phyloP scores from a whole-genome alignment of 2,888 invertebrate genomes.

The Salpingus planirostris region DNA sequence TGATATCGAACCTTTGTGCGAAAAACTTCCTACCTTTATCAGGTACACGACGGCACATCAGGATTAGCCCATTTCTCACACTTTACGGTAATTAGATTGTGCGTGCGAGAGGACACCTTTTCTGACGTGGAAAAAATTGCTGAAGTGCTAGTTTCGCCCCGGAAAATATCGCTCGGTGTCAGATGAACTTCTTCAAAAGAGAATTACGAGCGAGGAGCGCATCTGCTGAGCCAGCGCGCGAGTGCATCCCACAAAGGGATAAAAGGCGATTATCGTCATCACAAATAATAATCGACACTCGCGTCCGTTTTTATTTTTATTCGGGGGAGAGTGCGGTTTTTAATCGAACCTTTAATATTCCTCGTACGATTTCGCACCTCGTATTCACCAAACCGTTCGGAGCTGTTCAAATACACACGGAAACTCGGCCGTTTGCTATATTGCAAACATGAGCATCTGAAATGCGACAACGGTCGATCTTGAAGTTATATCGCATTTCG shows the following conservation, averaged over 20 bases:
- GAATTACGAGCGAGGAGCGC: constrained; percentile 32
- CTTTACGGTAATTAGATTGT: no score
- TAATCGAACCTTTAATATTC: constrained; percentile 8
- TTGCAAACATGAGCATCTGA: constrained; percentile 13
- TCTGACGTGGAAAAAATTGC: constrained; percentile 26
- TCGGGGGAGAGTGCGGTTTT: background rate
- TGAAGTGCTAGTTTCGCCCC: constrained; percentile 26
- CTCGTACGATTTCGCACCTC: constrained; percentile 10
- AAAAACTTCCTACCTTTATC: no score
- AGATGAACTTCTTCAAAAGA: constrained; percentile 32
- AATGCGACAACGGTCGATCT: constrained; percentile 9
- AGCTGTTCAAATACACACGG: constrained; percentile 4
- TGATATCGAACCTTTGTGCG: no score
- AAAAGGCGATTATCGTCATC: constrained; percentile 14
- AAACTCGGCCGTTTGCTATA: no score
- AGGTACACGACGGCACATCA: no score
- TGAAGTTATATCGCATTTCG: constrained; percentile 9
- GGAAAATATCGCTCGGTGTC: constrained; percentile 32
- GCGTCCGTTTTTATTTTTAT: background rate
- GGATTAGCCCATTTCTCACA: no score
- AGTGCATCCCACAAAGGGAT: constrained; percentile 31
- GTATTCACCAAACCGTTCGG: constrained; percentile 7
- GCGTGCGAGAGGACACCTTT: no score
- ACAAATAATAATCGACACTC: background rate
- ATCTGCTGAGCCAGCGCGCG: constrained; percentile 33